Evolutionary conservation across 1,140 invertebrate genomes (phyloP).

Genomic region (Achroia grisella): DNA sequence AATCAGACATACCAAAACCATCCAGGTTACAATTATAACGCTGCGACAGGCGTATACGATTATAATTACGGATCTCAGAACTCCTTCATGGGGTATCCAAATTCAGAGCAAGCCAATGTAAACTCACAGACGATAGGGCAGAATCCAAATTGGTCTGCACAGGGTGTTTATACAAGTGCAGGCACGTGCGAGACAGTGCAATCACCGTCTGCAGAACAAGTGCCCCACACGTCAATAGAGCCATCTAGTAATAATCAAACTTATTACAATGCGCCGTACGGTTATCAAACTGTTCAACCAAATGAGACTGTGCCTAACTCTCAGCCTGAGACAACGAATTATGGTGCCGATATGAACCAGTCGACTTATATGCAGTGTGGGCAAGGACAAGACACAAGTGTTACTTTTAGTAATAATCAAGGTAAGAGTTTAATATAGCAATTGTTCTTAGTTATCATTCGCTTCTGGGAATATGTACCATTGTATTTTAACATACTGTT

Average conservation of each 20-base stretch:
- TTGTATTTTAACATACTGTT: too few relatives aligned
- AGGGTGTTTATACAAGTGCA: slow-evolving; percentile 50
- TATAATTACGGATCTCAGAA: slow-evolving; percentile 74
- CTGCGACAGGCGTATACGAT: slow-evolving; percentile 61
- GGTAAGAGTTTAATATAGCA: slow-evolving; percentile 42
- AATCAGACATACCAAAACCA: slow-evolving; percentile 70
- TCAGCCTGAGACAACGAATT: slow-evolving; percentile 31
- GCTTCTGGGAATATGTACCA: too few relatives aligned
- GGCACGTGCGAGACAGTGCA: slow-evolving; percentile 59
- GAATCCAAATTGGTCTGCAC: slow-evolving; percentile 34
- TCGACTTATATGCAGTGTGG: slow-evolving; percentile 56
- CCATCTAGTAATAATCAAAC: slow-evolving; percentile 33
- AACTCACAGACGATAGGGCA: slow-evolving; percentile 23
- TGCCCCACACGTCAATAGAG: slow-evolving; percentile 19
- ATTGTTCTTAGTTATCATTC: neutral
- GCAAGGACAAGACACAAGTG: slow-evolving; percentile 31
- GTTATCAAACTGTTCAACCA: slow-evolving; percentile 57
- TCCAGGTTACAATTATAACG: slow-evolving; percentile 73
- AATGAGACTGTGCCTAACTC: slow-evolving; percentile 21
- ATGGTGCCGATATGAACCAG: slow-evolving; percentile 40
- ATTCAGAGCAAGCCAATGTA: slow-evolving; percentile 18
- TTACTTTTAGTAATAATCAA: slow-evolving; percentile 45
- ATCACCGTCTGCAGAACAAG: slow-evolving; percentile 64
- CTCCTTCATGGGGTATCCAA: slow-evolving; percentile 30
- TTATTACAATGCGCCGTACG: slow-evolving; percentile 74